Percentiles rank a stretch among this genome's conserved stretches.
These are phyloP conservation scores for Bruchidius siliquastri DNA, from an alignment of 2,888 invertebrate species.

Conservation along the genomic window DNA sequence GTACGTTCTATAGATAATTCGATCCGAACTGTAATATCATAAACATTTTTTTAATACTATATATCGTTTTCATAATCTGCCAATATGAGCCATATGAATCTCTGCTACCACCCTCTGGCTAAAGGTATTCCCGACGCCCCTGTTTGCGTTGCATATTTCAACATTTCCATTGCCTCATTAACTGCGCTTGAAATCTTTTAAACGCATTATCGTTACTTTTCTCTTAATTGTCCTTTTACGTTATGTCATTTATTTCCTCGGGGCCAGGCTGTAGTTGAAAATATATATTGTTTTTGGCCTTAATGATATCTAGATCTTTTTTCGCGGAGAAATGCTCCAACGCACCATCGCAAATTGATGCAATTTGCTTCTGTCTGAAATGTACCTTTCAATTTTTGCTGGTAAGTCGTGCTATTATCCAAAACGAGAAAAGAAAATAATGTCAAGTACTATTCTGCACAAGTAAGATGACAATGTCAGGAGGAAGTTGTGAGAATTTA, in stretches of 20 bases:
- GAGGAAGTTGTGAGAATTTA: no score
- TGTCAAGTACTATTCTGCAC: no score
- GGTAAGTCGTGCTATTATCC: no score
- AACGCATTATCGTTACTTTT: background rate
- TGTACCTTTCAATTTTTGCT: background rate
- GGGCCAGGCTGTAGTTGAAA: background rate
- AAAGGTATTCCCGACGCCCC: background rate
- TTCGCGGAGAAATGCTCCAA: background rate
- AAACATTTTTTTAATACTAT: no score
- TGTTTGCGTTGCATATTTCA: background rate
- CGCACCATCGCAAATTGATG: background rate
- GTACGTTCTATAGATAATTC: no score
- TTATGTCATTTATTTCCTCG: background rate
- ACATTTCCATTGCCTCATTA: background rate
- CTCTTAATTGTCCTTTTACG: background rate
- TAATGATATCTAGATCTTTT: background rate
- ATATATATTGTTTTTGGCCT: background rate
- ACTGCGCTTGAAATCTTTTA: background rate
- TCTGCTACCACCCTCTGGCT: no score
- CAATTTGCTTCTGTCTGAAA: background rate
- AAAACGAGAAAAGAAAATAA: no score
- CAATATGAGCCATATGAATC: no score
- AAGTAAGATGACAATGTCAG: no score
- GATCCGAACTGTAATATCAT: no score
- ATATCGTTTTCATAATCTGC: no score